These are phyloP conservation scores for Hedya salicella DNA, from an alignment of 2,888 invertebrate genomes.

Conservation along the genomic window DNA sequence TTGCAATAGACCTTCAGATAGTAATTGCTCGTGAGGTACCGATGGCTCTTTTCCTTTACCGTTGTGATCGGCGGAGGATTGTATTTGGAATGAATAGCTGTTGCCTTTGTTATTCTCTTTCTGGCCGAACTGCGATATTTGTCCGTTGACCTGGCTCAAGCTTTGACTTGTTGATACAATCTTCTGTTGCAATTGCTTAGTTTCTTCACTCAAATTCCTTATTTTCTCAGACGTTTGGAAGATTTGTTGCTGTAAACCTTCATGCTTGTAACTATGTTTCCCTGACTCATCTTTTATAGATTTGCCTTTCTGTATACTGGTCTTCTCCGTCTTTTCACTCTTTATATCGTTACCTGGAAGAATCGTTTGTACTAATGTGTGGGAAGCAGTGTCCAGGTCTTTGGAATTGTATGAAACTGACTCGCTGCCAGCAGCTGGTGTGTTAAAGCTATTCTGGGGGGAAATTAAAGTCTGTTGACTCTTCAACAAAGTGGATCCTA, in stretches of 20 bases:
- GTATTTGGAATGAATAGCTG: constrained; percentile 91
- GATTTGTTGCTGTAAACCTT: constrained; percentile 68
- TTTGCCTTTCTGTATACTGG: constrained; percentile 64
- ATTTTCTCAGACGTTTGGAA: constrained; percentile 75
- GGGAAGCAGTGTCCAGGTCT: constrained; percentile 68
- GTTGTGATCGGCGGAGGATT: constrained; percentile 84
- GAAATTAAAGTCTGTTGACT: constrained; percentile 65
- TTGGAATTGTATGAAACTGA: constrained; percentile 64
- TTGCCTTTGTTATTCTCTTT: constrained; percentile 83
- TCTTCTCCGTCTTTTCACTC: constrained; percentile 57
- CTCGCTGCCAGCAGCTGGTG: constrained; percentile 60
- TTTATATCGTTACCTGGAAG: constrained; percentile 62
- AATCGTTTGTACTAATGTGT: constrained; percentile 65
- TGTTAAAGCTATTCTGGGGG: constrained; percentile 61
- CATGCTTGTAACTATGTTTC: constrained; percentile 63
- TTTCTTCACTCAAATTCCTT: constrained; percentile 69
- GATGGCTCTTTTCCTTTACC: constrained; percentile 77
- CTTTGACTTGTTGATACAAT: constrained; percentile 66
- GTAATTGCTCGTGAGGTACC: constrained; percentile 89
- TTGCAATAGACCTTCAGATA: constrained; percentile 91
- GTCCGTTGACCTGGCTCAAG: constrained; percentile 56
- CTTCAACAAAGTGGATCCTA: constrained; percentile 80
- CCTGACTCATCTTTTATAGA: constrained; percentile 60
- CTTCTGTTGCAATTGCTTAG: constrained; percentile 74
- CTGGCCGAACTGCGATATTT: constrained; percentile 49